Conservation (phyloP, 2,113 vertebrate species). For the Vulpes lagopus region DNA sequence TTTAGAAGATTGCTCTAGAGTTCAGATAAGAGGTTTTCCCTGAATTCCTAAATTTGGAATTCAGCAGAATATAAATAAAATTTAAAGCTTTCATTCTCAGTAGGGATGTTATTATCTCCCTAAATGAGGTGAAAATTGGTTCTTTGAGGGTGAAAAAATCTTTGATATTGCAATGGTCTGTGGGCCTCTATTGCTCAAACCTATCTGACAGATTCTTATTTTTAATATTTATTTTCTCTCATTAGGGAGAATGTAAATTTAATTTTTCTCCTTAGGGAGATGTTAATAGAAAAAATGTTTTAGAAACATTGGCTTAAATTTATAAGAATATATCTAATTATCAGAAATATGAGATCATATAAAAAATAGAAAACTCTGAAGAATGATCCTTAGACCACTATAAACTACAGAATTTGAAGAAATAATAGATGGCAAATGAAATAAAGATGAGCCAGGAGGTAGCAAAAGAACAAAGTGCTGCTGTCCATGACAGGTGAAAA, state of each 20-base stretch:
- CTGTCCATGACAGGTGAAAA: background rate
- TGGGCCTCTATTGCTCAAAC: background rate
- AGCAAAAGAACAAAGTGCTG: background rate
- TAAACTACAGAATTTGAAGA: background rate
- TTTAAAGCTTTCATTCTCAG: background rate
- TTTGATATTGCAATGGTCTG: background rate
- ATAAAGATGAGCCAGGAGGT: background rate
- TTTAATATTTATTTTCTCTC: conserved; percentile 24
- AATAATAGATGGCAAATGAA: background rate
- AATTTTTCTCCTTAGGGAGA: background rate
- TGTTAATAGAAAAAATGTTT: conserved; percentile 33
- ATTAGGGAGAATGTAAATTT: background rate
- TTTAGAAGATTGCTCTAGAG: background rate
- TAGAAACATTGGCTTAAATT: background rate
- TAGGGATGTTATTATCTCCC: background rate
- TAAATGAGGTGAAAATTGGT: background rate
- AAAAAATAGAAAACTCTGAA: conserved; percentile 6
- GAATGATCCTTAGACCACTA: background rate
- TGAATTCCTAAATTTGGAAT: background rate
- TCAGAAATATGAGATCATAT: background rate
- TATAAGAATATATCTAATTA: background rate
- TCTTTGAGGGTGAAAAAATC: background rate
- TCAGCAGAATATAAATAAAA: conserved; percentile 32
- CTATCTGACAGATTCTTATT: background rate
- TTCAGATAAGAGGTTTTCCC: background rate